Evolutionary conservation across 2,888 invertebrate species (phyloP).

Genomic region (Caenorhabditis wallacei): DNA sequence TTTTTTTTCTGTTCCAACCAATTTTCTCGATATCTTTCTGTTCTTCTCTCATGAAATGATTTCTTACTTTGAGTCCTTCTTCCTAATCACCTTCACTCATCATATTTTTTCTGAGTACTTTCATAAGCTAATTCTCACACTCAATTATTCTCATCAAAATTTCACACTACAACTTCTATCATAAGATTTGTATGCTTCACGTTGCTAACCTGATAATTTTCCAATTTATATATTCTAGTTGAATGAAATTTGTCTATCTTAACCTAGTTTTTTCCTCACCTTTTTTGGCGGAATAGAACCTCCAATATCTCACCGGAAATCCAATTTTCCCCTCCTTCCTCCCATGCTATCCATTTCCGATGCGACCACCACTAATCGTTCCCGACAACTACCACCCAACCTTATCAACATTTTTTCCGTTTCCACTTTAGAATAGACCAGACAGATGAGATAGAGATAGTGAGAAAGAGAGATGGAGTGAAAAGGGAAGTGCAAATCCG

Average conservation of each 20-base stretch:
- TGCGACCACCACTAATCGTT: conserved; percentile 38
- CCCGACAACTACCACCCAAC: conserved; percentile 20
- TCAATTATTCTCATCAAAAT: too few relatives aligned
- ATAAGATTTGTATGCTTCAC: not conserved
- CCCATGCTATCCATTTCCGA: conserved; percentile 32
- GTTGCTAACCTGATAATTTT: not conserved
- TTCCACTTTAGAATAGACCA: conserved; percentile 1
- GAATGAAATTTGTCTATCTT: not conserved
- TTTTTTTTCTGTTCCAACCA: too few relatives aligned
- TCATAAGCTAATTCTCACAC: too few relatives aligned
- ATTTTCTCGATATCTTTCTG: too few relatives aligned
- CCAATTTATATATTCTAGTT: too few relatives aligned
- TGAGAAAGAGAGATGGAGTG: not conserved
- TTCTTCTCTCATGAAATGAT: too few relatives aligned
- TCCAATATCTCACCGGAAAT: conserved; percentile 33
- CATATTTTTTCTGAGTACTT: too few relatives aligned
- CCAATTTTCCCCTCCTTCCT: conserved; percentile 24
- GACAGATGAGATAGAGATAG: conserved; percentile 16
- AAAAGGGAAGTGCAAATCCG: conserved; percentile 52
- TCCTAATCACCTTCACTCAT: too few relatives aligned
- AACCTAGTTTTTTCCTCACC: conserved; percentile 11
- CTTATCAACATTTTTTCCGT: conserved; percentile 29
- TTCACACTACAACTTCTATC: too few relatives aligned
- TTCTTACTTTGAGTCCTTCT: too few relatives aligned
- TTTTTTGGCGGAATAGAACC: conserved; percentile 16